A percentile compares a stretch with the other conserved stretches of the same genome.
Evolutionary conservation across 1,140 invertebrate species (phyloP).

Genomic region (Sarcophaga peregrina): DNA sequence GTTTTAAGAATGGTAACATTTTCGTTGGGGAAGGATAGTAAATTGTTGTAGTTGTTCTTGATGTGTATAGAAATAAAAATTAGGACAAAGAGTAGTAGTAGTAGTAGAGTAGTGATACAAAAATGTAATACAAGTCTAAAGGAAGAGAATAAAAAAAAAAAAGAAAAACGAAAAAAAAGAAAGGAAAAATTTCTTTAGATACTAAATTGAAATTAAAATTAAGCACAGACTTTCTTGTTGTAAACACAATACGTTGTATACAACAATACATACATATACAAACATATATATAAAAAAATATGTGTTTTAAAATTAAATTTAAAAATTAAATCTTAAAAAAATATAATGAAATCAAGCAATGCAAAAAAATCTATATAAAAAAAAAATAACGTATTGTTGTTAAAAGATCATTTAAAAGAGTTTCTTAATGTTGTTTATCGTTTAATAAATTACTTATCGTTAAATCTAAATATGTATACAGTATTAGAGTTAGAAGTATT

Average conservation of each 20-base stretch:
- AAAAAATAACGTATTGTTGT: neutral
- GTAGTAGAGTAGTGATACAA: conserved; percentile 16
- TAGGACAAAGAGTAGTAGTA: neutral
- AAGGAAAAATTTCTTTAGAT: neutral
- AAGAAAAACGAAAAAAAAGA: neutral
- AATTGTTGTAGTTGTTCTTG: conserved; percentile 28
- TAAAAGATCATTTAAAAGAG: neutral
- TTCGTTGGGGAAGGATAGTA: conserved; percentile 24
- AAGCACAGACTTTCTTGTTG: conserved; percentile 1
- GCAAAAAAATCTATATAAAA: no score
- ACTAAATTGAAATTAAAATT: neutral
- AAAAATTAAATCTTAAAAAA: neutral
- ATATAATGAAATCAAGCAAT: no score
- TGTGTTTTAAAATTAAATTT: neutral
- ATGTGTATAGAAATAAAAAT: conserved; percentile 13
- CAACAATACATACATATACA: no score
- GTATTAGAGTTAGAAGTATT: conserved; percentile 15
- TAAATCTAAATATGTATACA: conserved; percentile 12
- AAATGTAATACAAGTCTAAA: conserved; percentile 8
- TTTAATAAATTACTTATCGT: neutral
- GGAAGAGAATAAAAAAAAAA: conserved; percentile 16
- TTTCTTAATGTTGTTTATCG: neutral
- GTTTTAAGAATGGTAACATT: conserved; percentile 28
- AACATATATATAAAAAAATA: no score
- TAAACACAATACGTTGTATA: neutral